Percentiles rank a stretch among this genome's conserved stretches.
These are phyloP conservation scores for Apodemia duryi DNA, from an alignment of 2,888 invertebrate species.

Conservation along the genomic window DNA sequence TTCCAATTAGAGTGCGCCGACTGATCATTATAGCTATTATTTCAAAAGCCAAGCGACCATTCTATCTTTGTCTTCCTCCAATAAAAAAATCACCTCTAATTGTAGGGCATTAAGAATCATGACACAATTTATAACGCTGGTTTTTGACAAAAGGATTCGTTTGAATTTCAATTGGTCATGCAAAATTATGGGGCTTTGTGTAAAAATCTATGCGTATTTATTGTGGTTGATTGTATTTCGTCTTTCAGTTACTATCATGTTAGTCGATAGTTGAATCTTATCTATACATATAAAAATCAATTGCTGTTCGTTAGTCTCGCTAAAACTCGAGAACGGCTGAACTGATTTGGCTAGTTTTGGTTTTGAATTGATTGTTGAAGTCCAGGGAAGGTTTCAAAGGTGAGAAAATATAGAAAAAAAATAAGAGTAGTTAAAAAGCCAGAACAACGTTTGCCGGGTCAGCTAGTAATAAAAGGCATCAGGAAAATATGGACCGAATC, in stretches of 20 bases:
- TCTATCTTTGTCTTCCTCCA: neutral
- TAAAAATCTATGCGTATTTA: constrained; percentile 28
- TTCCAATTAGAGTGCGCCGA: constrained; percentile 48
- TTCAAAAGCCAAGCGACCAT: constrained; percentile 26
- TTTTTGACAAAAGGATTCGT: constrained; percentile 36
- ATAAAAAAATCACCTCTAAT: constrained; percentile 3
- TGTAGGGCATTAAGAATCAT: constrained; percentile 13
- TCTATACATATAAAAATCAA: too few relatives aligned
- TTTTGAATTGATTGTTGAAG: too few relatives aligned
- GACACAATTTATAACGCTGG: constrained; percentile 23
- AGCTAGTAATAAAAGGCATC: neutral
- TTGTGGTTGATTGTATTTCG: constrained; percentile 25
- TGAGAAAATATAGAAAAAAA: too few relatives aligned
- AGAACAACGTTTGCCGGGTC: too few relatives aligned
- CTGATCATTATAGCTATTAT: constrained; percentile 30
- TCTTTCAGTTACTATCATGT: too few relatives aligned
- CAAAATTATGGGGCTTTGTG: constrained; percentile 33
- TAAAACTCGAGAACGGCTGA: too few relatives aligned
- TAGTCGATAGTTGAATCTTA: too few relatives aligned
- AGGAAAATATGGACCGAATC: neutral
- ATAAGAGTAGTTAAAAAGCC: too few relatives aligned
- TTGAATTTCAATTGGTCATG: constrained; percentile 38
- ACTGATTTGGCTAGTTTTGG: too few relatives aligned
- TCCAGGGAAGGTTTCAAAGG: too few relatives aligned
- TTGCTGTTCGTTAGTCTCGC: too few relatives aligned